Evolutionary conservation across 2,113 vertebrate species (phyloP), one percentile per base, ranked within the genome.

Genomic region (Solea solea): DNA sequence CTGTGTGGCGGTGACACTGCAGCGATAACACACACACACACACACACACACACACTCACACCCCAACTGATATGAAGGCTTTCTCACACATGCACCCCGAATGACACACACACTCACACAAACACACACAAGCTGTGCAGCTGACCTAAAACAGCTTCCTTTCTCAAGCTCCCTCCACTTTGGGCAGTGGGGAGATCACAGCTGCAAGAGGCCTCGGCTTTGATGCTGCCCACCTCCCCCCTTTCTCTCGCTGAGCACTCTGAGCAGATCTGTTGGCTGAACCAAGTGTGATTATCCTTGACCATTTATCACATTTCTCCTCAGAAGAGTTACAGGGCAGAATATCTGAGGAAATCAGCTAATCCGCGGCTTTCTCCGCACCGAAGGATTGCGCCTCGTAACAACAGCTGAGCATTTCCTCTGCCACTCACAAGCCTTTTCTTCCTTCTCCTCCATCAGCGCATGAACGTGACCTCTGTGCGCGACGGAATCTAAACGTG

Each of bases 271-370:
- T 76, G 86, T 81, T 90, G 82, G 82, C 87, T 88, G 45, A 86
- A 91, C 86, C 90, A 91, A 90, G 88, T 89, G 91, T 85, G 90
- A 91, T 92, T 89, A 90, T 91, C 86, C 89, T 74, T 69, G 44
- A 76, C 71, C 87, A 80, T 85, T 89, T 89, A 90, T 90, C 87
- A 86, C 61, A 79, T 82, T 87, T 66, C 82, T 85, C 82, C 86
- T 88, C 89, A 86, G 83, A 86, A 76, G 89, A 83, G 87, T 86
- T 79, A 86, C 86, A 82, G 82, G 85, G 84, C 70, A 73, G 88
- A 86, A 87, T 89, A 91, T 90, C 86, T 78, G 84, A 85, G 89
- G 86, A 79, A 86, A 90, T 89, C 78, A 76, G 81, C 81, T 89
- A 88, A 91, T 91, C 91, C 89, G 56, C 50, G 25, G 45, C 68